Evolutionary conservation across 2,113 vertebrate genomes (phyloP).

Genomic region (Pluvianellus socialis): DNA sequence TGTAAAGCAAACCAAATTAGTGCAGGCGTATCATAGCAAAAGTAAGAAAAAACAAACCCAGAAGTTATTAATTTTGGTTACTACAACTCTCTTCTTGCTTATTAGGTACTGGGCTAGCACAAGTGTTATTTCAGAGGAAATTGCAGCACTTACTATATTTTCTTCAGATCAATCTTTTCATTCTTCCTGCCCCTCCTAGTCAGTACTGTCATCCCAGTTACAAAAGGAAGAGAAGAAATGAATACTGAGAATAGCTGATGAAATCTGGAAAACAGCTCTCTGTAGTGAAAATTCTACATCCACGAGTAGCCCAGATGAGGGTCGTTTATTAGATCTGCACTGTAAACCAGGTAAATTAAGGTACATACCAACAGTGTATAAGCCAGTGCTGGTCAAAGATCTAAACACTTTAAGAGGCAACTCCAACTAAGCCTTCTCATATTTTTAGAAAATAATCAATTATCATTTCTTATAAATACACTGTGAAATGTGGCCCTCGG

Average conservation of each 20-base stretch:
- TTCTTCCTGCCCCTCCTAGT: background rate
- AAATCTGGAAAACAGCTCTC: background rate
- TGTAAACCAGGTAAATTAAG: background rate
- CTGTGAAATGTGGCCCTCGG: background rate
- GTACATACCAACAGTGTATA: background rate
- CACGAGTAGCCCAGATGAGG: background rate
- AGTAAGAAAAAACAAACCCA: background rate
- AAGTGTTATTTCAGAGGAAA: background rate
- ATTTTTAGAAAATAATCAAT: background rate
- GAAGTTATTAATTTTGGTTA: background rate
- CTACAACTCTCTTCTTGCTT: background rate
- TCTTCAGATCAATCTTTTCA: background rate
- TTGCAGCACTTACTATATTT: background rate
- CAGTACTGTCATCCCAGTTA: background rate
- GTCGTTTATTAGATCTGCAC: background rate
- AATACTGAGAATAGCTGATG: background rate
- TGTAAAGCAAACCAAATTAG: background rate
- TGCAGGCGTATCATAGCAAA: background rate
- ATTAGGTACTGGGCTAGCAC: background rate
- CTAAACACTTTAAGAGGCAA: background rate
- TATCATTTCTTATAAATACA: background rate
- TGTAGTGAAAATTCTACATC: background rate
- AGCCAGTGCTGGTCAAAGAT: background rate
- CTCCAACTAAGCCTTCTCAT: background rate
- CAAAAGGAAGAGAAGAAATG: background rate